A percentile compares a stretch with the other conserved stretches of the same genome.
Evolutionary conservation across 2,888 invertebrate genomes (phyloP).

Genomic region (Heliconius ethilla): DNA sequence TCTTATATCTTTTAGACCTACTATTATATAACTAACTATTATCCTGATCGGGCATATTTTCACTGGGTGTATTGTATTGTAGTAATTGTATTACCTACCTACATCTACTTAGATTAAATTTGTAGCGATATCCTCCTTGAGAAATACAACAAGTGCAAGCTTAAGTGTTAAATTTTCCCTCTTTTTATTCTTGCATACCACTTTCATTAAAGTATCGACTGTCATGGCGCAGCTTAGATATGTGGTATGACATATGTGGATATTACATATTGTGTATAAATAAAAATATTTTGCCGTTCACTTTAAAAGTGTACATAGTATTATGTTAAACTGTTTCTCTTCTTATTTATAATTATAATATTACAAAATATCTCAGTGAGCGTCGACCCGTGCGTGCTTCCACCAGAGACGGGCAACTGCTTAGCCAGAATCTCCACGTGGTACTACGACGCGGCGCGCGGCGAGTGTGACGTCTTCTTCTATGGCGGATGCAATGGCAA

Average conservation of each 20-base stretch:
- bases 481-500: conserved; percentile 97
- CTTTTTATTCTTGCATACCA: neutral
- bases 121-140: neutral
- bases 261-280: no score
- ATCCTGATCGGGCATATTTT: no score
- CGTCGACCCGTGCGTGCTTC: conserved; percentile 84
- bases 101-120: neutral
- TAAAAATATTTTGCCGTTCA: no score
- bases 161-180: neutral
- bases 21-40: no score
- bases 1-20: neutral
- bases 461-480: conserved; percentile 89
- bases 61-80: no score
- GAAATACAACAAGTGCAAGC: neutral
- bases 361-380: neutral
- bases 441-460: conserved; percentile 88
- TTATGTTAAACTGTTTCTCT: no score
- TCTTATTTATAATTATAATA: neutral
- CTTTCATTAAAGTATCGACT: neutral
- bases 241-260: no score
- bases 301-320: no score
- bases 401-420: conserved; percentile 89
- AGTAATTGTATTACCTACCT: no score
- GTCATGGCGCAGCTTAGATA: no score
- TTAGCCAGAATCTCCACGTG: conserved; percentile 86